Base-by-base conservation (phyloP, 2,888 invertebrate genomes). In the Suillia variegata region DNA sequence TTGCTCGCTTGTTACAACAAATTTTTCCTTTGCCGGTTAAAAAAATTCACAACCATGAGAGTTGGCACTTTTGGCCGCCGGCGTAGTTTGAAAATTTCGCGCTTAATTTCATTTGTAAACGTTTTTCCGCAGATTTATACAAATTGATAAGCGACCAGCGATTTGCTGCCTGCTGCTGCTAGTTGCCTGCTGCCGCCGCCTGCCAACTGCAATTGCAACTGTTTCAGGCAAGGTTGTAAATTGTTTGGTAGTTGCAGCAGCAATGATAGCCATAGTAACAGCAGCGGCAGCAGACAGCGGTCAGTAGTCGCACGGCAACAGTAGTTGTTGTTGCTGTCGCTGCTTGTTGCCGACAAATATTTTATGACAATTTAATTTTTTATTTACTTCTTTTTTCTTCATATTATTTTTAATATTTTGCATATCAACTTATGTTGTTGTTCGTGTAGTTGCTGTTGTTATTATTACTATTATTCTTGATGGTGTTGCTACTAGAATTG, bases 91-190 rank as follows among this genome's bases (percentile, higher is more conserved):
- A 8, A 38, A 38, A 38, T n/a, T 13, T 38, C 38, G 38, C 38
- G 8, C n/a, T 38, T 38, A 38, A 38, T 38, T 38, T 38, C 38
- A 38, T 38, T 38, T 38, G 15, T 38, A 38, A 4, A n/a, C 38
- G 38, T 4, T 38, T 38, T 38, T 31, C 18, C 24, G 26, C 42
- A 47, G 57, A 57, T 57, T 45, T 45, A 21, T 52, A 52, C 12
- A 21, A 47, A 33, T 17, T 18, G 57, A 57, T 57, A 57, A 52
- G 26, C 49, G 8, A 22, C 2, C 26, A n/a, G n/a, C n/a, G n/a
- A n/a, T n/a, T n/a, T n/a, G n/a, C n/a, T n/a, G n/a, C n/a, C n/a
- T n/a, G n/a, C n/a, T n/a, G n/a, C n/a, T n/a, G n/a, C n/a, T n/a
- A n/a, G n/a, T n/a, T n/a, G n/a, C n/a, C n/a, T n/a, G n/a, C n/a